A percentile compares a stretch with the other conserved stretches of the same genome.
Evolutionary conservation across 2,888 invertebrate species (phyloP).

Genomic region (Bellardia bayeri): DNA sequence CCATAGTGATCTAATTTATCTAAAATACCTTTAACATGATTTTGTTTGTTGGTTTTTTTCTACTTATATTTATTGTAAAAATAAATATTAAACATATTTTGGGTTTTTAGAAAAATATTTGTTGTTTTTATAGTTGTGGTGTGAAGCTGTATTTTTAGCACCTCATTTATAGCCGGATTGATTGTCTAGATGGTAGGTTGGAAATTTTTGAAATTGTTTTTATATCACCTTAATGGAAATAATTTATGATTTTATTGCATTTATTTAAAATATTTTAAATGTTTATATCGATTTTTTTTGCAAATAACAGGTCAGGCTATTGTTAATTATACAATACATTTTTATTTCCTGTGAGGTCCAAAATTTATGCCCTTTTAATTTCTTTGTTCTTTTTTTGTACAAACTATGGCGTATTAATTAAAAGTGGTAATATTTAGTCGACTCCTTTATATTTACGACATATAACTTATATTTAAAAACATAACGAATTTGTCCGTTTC

Average conservation of each 20-base stretch:
- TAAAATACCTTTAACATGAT: not conserved
- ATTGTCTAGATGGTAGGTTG: conserved; percentile 16
- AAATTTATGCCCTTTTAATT: too few relatives aligned
- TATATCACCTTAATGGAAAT: not conserved
- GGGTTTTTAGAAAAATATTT: conserved; percentile 16
- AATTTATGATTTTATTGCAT: conserved; percentile 1
- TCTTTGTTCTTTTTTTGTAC: too few relatives aligned
- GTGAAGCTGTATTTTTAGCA: conserved; percentile 46
- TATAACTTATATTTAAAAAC: too few relatives aligned
- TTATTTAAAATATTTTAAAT: not conserved
- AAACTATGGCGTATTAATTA: too few relatives aligned
- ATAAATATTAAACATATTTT: conserved; percentile 26
- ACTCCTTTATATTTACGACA: too few relatives aligned
- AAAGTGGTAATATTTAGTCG: too few relatives aligned
- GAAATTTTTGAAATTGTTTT: not conserved
- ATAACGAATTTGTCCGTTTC: too few relatives aligned
- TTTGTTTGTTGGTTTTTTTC: not conserved
- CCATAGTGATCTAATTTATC: conserved; percentile 82
- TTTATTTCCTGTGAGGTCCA: too few relatives aligned
- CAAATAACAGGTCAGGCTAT: not conserved
- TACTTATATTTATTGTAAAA: conserved; percentile 18
- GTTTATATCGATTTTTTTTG: not conserved
- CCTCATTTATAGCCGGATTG: conserved; percentile 46
- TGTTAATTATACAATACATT: too few relatives aligned
- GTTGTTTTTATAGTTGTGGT: not conserved